Conservation (phyloP, 2,888 invertebrate genomes). For the Dexiosoma caninum region DNA sequence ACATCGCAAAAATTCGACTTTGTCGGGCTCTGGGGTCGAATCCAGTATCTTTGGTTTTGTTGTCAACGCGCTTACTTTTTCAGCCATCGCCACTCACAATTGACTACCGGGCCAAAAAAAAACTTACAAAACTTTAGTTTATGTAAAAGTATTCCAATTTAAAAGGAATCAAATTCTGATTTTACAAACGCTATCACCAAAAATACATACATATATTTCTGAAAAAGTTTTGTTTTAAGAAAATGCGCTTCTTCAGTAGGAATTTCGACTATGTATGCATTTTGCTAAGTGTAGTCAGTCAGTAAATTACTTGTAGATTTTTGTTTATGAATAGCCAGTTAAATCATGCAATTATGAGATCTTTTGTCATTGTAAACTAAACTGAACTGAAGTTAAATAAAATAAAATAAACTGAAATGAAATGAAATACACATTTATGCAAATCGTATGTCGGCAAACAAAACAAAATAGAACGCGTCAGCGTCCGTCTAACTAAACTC, state of each 20-base stretch:
- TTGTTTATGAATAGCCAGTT: conserved; percentile 72
- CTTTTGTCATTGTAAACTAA: conserved; percentile 70
- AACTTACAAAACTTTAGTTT: too few species aligned
- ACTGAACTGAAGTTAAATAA: conserved; percentile 41
- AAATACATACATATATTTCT: too few species aligned
- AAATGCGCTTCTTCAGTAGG: not conserved
- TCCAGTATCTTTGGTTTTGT: too few species aligned
- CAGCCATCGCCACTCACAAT: too few species aligned
- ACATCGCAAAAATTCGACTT: too few species aligned
- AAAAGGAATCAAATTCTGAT: too few species aligned
- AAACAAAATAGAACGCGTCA: conserved; percentile 27
- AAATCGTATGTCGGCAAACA: conserved; percentile 59
- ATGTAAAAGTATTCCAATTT: too few species aligned
- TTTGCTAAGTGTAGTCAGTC: conserved; percentile 21
- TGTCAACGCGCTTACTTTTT: too few species aligned
- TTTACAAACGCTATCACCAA: too few species aligned
- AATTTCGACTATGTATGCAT: not conserved
- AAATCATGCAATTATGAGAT: conserved; percentile 77
- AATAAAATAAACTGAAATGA: conserved; percentile 40
- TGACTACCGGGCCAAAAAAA: too few species aligned
- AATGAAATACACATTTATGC: conserved; percentile 58
- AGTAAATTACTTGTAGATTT: conserved; percentile 37
- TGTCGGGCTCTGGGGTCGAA: too few species aligned
- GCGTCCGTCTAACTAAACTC: conserved; percentile 47
- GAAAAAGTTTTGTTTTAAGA: not conserved